Evolutionary conservation across 1,140 invertebrate genomes (phyloP), one percentile per base, ranked within the genome.

Genomic region (Heliconius himera): DNA sequence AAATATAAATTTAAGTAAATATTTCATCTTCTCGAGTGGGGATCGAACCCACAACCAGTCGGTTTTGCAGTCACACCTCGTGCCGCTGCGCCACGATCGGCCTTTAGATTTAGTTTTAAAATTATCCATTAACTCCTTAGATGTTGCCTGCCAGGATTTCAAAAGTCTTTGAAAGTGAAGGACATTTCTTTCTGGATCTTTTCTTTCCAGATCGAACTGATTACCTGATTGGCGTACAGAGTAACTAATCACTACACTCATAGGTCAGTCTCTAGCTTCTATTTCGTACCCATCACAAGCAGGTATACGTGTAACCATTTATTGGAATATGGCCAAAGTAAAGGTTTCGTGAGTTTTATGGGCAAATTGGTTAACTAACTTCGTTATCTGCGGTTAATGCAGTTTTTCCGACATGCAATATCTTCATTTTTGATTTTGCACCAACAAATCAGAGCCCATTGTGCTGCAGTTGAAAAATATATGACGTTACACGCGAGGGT

Each of bases 351-450:
- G n/a, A 56, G 9, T 9, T 22, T 36, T 18, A 70, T 36, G 70
- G 29, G n/a, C 18, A 18, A 36, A 71, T 77, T 38, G 46, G 22
- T 77, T 77, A 77, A 71, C 60, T 77, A 71, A 77, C 66, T 77
- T 77, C 41, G 70, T 77, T 77, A 77, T 77, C 75, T 77, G 66
- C 26, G 75, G 75, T 76, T 49, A 70, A 56, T 77, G 75, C 66
- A 71, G 75, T 33, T 56, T 36, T 49, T 33, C n/a, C 1, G 51
- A 29, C 75, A 77, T 71, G 75, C 75, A 70, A 77, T 77, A 41
- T 29, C 66, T 70, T 33, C 75, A 60, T 66, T 60, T 75, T 75
- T 66, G 36, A 75, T 75, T 60, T 36, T 75, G 56, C 74, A 66
- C 26, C 33, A 75, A 46, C n/a, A 46, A 49, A 73, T 22, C 54